Evolutionary conservation across 2,113 vertebrate genomes (phyloP).

Genomic region (Benitochromis conjunctus): DNA sequence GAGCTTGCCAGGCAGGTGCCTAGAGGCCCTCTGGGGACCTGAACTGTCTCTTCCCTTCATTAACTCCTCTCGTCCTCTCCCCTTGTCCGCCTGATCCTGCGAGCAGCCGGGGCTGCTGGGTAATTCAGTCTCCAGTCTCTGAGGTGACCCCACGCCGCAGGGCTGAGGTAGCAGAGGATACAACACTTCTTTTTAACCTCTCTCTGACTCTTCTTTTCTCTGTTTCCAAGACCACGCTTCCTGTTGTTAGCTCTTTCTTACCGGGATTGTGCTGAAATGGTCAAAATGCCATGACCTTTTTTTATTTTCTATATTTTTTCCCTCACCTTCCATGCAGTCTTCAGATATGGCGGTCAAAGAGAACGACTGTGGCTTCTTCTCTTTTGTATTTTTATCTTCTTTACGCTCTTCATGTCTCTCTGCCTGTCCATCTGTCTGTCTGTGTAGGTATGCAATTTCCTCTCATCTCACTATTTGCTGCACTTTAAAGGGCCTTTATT

Average conservation of each 20-base stretch:
- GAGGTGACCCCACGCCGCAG: slow-evolving; percentile 76
- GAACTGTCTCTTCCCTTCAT: slow-evolving; percentile 78
- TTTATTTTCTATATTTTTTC: not conserved
- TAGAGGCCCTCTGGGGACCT: slow-evolving; percentile 61
- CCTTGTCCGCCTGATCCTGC: slow-evolving; percentile 75
- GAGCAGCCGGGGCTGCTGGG: slow-evolving; percentile 70
- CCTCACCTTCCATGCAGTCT: slow-evolving; percentile 20
- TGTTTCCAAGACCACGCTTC: slow-evolving; percentile 11
- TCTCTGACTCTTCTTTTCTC: slow-evolving; percentile 37
- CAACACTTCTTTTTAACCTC: slow-evolving; percentile 61
- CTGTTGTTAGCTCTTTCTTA: slow-evolving; percentile 36
- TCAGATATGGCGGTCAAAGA: slow-evolving; percentile 25
- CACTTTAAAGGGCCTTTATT: slow-evolving; percentile 53
- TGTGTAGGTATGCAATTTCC: slow-evolving; percentile 42
- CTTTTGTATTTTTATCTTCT: slow-evolving; percentile 23
- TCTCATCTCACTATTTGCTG: slow-evolving; percentile 40
- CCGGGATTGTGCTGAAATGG: slow-evolving; percentile 12
- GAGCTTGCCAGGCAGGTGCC: slow-evolving; percentile 58
- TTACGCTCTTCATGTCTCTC: not conserved
- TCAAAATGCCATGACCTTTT: slow-evolving; percentile 42
- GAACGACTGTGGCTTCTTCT: not conserved
- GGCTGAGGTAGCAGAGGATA: slow-evolving; percentile 68
- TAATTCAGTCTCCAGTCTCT: slow-evolving; percentile 76
- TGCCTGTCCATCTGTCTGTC: not conserved
- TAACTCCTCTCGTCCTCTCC: slow-evolving; percentile 75